These are phyloP conservation scores for Tiphia femorata DNA, from an alignment of 2,888 invertebrate species.

Conservation along the genomic window DNA sequence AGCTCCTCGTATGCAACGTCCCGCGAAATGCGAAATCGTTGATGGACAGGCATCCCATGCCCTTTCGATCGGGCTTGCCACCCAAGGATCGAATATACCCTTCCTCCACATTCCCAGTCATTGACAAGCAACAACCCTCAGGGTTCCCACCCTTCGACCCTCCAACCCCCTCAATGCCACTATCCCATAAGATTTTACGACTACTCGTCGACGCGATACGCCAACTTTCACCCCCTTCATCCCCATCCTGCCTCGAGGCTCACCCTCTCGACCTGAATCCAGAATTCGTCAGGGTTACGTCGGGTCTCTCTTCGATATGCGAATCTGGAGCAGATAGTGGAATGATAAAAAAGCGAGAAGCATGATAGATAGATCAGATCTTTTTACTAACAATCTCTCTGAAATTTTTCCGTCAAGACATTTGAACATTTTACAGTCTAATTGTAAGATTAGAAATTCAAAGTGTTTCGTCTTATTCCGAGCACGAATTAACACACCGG, in stretches of 20 bases:
- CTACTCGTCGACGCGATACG: slow-evolving; percentile 25
- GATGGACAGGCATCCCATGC: slow-evolving; percentile 24
- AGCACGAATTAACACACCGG: too few species aligned
- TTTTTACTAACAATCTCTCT: too few species aligned
- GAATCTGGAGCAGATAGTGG: too few species aligned
- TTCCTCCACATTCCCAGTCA: background rate
- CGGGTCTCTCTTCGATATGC: background rate
- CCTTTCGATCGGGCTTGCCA: slow-evolving; percentile 31
- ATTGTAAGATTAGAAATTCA: too few species aligned
- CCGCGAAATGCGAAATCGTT: slow-evolving; percentile 26
- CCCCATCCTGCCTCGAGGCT: too few species aligned
- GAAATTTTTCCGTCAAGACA: too few species aligned
- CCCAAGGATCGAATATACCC: slow-evolving; percentile 24
- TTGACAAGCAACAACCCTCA: background rate
- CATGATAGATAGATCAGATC: too few species aligned
- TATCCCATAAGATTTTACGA: slow-evolving; percentile 34
- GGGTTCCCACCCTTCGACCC: slow-evolving; percentile 6
- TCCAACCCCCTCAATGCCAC: slow-evolving; percentile 13
- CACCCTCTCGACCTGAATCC: slow-evolving; percentile 14
- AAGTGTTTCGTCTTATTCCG: too few species aligned
- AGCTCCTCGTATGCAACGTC: background rate
- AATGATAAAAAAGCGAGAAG: too few species aligned
- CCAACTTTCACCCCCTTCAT: background rate
- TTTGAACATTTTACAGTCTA: too few species aligned
- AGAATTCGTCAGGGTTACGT: background rate